Conservation (phyloP, 2,888 invertebrate genomes). For the Drosophila maculinotata region DNA sequence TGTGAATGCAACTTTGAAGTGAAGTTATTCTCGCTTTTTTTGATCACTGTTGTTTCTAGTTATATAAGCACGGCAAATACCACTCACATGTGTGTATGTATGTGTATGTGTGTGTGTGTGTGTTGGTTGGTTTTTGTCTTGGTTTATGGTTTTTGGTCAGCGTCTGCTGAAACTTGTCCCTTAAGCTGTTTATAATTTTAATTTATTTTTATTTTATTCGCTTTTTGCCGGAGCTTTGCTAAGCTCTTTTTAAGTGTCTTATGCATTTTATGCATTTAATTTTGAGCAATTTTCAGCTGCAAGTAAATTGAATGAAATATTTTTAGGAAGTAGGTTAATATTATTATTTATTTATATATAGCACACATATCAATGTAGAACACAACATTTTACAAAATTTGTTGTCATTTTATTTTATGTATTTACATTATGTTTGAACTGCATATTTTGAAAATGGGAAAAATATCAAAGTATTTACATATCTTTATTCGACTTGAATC, state of each 20-base stretch:
- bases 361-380: too few relatives aligned
- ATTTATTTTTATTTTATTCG: slow-evolving; percentile 54
- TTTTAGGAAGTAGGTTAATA: background rate
- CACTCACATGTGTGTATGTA: background rate
- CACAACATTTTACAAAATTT: too few relatives aligned
- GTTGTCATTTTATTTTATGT: too few relatives aligned
- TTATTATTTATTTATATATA: background rate
- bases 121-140: slow-evolving; percentile 60
- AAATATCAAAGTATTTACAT: background rate
- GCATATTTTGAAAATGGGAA: too few relatives aligned
- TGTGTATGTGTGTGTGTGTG: slow-evolving; percentile 2
- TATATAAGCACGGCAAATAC: slow-evolving; percentile 1
- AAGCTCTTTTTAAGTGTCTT: slow-evolving; percentile 46
- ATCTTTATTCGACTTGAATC: background rate
- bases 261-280: slow-evolving; percentile 34
- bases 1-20: slow-evolving; percentile 68
- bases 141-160: slow-evolving; percentile 69
- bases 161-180: slow-evolving; percentile 49
- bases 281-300: slow-evolving; percentile 24
- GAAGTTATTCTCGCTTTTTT: slow-evolving; percentile 47
- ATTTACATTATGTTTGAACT: too few relatives aligned
- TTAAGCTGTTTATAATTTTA: slow-evolving; percentile 75
- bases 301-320: slow-evolving; percentile 7
- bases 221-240: slow-evolving; percentile 20
- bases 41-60: slow-evolving; percentile 41